Base-by-base conservation (phyloP, 2,797 vertebrate genomes). In the Onychomys torridus region DNA sequence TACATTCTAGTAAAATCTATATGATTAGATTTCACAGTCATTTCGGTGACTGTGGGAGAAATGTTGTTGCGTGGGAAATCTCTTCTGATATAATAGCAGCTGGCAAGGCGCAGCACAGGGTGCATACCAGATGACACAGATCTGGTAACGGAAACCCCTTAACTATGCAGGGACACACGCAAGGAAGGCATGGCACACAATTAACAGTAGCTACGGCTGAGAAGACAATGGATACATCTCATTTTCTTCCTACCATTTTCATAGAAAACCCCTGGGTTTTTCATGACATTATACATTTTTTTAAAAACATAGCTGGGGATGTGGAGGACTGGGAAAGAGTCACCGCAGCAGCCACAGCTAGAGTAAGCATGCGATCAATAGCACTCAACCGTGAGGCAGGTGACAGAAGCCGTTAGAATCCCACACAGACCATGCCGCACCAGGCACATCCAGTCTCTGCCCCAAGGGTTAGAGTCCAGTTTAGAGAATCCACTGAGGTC, bases 211-310 rank as follows among this genome's bases (percentile, higher is more conserved):
- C 86, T 63, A n/a, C 40, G 32, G 82, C 59, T 63, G 21, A 81
- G 57, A 16, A n/a, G 52, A 61, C 52, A 49, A 19, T 85, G 52
- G 52, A 90, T 67, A 40, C 63, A 79, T 95, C 93, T 96, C 75
- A 94, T 79, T 88, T 96, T 90, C 88, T 89, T 94, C 37, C 40
- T 77, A 37, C 11, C 43, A 2, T 67, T 89, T 76, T 73, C 90
- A 67, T 46, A 84, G 37, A 93, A 95, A 77, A 86, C 6, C n/a
- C 91, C 32, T 10, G 34, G 19, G n/a, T 89, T 97, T 93, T 93
- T 86, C 63, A 93, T 71, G 21, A 65, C 43, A 93, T 86, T 93
- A 23, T 32, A 12, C 55, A 12, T 81, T 89, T 76, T 59, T 59
- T 21, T 6, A 76, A 32, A 83, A 84, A 29, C 27, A 65, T 6